Evolutionary conservation across 2,888 invertebrate genomes (phyloP).

Genomic region (Spisula subtruncata): DNA sequence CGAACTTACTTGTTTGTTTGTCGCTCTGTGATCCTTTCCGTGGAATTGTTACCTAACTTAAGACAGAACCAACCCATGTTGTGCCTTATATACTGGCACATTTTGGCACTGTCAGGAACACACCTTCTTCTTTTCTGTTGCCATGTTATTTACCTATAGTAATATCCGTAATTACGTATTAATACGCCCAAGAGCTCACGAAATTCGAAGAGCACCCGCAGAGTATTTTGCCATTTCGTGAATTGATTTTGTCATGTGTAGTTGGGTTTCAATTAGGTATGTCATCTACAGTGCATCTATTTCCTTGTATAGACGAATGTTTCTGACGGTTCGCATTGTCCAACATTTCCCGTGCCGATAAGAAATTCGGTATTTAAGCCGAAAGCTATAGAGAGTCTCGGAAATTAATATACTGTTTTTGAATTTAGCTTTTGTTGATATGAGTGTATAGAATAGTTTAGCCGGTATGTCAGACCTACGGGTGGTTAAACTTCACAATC

Average conservation of each 20-base stretch:
- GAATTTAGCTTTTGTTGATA: constrained; percentile 20
- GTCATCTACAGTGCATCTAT: constrained; percentile 48
- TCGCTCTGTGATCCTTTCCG: not conserved
- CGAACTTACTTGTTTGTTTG: not conserved
- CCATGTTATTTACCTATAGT: constrained; percentile 23
- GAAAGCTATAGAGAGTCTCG: not conserved
- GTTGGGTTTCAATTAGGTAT: constrained; percentile 43
- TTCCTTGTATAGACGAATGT: constrained; percentile 26
- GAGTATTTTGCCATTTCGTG: constrained; percentile 33
- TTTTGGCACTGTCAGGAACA: constrained; percentile 39
- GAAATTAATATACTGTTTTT: constrained; percentile 22
- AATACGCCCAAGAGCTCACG: constrained; percentile 31
- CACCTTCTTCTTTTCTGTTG: constrained; percentile 30
- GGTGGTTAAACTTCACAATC: not conserved
- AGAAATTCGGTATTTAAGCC: not conserved
- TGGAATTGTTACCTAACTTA: constrained; percentile 21
- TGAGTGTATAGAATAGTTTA: not conserved
- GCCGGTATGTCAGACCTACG: not conserved
- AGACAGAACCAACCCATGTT: not conserved
- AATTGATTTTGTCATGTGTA: constrained; percentile 17
- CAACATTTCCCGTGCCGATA: constrained; percentile 27
- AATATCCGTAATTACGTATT: constrained; percentile 48
- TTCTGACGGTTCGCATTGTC: constrained; percentile 30
- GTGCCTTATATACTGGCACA: constrained; percentile 36
- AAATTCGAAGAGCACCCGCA: constrained; percentile 32